phyloP scores from a whole-genome alignment of 2,888 invertebrate species.

The Drosophila kuntzei region DNA sequence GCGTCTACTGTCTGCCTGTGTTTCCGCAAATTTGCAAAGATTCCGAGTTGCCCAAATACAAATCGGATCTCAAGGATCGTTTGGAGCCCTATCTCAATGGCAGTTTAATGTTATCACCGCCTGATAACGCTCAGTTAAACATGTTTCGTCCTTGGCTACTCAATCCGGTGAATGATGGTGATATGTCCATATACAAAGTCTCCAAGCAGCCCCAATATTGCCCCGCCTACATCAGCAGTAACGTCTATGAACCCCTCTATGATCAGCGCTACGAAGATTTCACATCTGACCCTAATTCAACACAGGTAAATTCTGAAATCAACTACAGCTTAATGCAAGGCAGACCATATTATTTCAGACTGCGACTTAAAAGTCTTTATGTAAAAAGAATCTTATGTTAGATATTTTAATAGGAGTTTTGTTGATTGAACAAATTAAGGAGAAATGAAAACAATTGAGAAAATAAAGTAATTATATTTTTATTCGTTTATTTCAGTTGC shows the following conservation, averaged over 20 bases:
- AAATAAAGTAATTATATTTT: background rate
- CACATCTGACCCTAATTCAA: slow-evolving; percentile 7
- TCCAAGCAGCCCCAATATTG: slow-evolving; percentile 10
- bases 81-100: slow-evolving; percentile 10
- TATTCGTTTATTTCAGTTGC: slow-evolving; percentile 24
- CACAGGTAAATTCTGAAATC: slow-evolving; percentile 34
- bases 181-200: slow-evolving; percentile 9
- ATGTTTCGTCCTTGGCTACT: slow-evolving; percentile 25
- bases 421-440: too few species aligned
- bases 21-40: slow-evolving; percentile 22
- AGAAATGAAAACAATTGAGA: too few species aligned
- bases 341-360: too few species aligned
- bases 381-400: too few species aligned
- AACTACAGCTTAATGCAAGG: too few species aligned
- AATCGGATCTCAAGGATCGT: slow-evolving; percentile 20
- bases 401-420: too few species aligned
- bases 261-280: slow-evolving; percentile 33
- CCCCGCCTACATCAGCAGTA: slow-evolving; percentile 37
- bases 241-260: slow-evolving; percentile 38
- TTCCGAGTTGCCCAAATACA: slow-evolving; percentile 25
- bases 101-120: background rate
- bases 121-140: background rate
- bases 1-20: slow-evolving; percentile 50
- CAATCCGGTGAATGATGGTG: slow-evolving; percentile 2
- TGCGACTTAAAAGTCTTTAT: too few species aligned